Evolutionary conservation across 2,888 invertebrate genomes (phyloP), one percentile per base, ranked within the genome.

Genomic region (Drosophila niveifrons): DNA sequence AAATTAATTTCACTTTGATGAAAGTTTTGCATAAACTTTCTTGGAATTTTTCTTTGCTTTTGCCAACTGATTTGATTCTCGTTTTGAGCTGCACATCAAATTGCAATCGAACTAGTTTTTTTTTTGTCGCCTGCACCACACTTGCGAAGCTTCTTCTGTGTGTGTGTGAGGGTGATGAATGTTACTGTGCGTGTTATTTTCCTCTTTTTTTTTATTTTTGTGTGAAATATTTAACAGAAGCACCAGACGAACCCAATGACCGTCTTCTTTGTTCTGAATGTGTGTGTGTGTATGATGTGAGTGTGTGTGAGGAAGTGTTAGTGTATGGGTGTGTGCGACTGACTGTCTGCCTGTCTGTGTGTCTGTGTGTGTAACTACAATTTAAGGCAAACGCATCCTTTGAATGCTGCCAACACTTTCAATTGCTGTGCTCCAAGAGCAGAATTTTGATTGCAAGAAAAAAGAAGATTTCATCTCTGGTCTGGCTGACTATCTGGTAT

Each of bases 191-290:
- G 63, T 67, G 59, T 47, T 62, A 36, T 65, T 52, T 66, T 48
- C 23, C 53, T 50, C 53, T 50, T 55, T 53, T 41, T 41, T 41
- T 62, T 23, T 61, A 34, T 51, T 53, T 55, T 43, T 47, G 70
- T 75, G 46, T 62, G 43, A 43, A 58, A 64, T 75, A 83, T 81
- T 83, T 81, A 81, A 71, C 23, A 23, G 23, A 66, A 75, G 77
- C 74, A 63, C 66, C 72, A 72, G 52, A 62, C 36, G 68, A 52
- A 72, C 72, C 77, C 80, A 75, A 78, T 84, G 83, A 84, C 83
- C 87, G 84, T 80, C 87, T 80, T 83, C 71, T 75, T 68, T 72
- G 71, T 71, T 78, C 46, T 43, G 10, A 48, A 11, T 2, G 23
- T 44, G 23, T 2, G 23, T 44, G 17, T 36, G 31, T 29, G 41